These are phyloP conservation scores for Trachelus tabidus DNA, from an alignment of 2,888 invertebrate species.

Conservation along the genomic window DNA sequence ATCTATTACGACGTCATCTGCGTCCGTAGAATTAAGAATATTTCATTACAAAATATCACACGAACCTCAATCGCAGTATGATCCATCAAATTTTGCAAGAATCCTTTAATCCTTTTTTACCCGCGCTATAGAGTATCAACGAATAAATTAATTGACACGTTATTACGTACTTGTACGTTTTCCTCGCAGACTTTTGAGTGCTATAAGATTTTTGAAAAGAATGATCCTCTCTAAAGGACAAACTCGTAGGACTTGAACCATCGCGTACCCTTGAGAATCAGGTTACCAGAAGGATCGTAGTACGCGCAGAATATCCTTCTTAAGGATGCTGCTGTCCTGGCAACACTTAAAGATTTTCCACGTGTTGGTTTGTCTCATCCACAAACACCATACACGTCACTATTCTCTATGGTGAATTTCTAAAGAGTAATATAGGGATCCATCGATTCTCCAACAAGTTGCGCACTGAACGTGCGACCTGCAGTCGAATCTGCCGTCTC, in stretches of 20 bases:
- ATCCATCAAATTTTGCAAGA: too few relatives aligned
- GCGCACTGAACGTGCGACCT: constrained; percentile 30
- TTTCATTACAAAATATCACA: neutral
- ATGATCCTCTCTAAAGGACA: neutral
- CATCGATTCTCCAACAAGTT: neutral
- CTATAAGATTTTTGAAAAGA: neutral
- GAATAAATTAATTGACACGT: neutral
- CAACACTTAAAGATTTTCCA: constrained; percentile 40
- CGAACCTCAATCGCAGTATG: neutral
- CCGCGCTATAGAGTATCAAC: too few relatives aligned
- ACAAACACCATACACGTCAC: constrained; percentile 25
- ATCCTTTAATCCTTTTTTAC: neutral
- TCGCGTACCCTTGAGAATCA: constrained; percentile 34
- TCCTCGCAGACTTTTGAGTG: neutral
- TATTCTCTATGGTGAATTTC: neutral
- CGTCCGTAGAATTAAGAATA: neutral
- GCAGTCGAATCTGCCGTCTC: constrained; percentile 44
- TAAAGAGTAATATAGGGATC: neutral
- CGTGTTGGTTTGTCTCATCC: constrained; percentile 42
- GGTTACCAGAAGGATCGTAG: constrained; percentile 35
- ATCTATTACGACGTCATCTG: neutral
- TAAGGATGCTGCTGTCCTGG: constrained; percentile 44
- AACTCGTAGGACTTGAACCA: constrained; percentile 31
- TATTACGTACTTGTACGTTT: neutral
- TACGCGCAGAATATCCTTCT: constrained; percentile 26